These are phyloP conservation scores for Larimichthys crocea DNA, from an alignment of 2,113 vertebrate genomes.

Conservation along the genomic window DNA sequence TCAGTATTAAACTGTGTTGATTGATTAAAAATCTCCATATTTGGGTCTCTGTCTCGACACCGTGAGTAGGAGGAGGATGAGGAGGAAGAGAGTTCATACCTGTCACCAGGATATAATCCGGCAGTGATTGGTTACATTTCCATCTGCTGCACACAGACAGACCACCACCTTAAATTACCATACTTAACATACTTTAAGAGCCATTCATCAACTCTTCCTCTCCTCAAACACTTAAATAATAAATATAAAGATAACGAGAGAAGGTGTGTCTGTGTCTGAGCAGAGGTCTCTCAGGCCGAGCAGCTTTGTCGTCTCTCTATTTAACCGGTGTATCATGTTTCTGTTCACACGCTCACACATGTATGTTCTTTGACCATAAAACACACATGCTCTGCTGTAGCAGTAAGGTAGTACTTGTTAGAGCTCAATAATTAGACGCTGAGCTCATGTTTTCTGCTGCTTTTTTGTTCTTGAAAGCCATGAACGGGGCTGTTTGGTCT, in stretches of 20 bases:
- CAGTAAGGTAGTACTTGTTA: background rate
- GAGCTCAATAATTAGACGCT: background rate
- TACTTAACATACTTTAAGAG: background rate
- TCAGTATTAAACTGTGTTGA: background rate
- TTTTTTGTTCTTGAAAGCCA: background rate
- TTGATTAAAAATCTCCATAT: conserved; percentile 12
- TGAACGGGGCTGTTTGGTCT: background rate
- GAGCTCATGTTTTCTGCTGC: background rate
- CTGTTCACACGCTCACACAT: conserved; percentile 30
- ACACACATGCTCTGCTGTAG: background rate
- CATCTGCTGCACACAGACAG: background rate
- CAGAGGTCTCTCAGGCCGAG: background rate
- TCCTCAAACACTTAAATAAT: background rate
- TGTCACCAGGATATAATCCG: conserved; percentile 14
- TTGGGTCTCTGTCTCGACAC: background rate
- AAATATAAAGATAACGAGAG: background rate
- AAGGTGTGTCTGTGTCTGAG: background rate
- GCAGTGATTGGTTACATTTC: conserved; percentile 4
- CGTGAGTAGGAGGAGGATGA: background rate
- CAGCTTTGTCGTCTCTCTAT: background rate
- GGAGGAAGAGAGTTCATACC: background rate
- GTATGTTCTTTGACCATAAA: background rate
- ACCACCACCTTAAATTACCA: conserved; percentile 13
- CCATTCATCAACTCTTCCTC: background rate
- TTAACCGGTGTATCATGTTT: conserved; percentile 42